Conservation (phyloP, 2,113 vertebrate species). For the Kobus ellipsiprymnus region DNA sequence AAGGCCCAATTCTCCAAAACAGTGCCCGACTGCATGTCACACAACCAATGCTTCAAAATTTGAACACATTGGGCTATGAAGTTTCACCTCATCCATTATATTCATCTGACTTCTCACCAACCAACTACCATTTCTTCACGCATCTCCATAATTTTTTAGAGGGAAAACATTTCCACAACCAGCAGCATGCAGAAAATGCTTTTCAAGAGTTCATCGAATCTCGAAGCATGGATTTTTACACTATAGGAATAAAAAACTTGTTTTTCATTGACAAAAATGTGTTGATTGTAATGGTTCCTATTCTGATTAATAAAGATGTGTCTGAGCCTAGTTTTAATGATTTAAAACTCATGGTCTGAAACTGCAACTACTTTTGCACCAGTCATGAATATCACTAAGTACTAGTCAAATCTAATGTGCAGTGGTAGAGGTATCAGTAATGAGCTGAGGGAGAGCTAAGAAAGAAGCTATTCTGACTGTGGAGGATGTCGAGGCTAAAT, state of each 20-base stretch:
- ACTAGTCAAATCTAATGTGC: background rate
- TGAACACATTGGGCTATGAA: background rate
- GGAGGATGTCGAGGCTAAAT: background rate
- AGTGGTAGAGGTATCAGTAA: background rate
- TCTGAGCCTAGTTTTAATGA: background rate
- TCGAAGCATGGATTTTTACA: background rate
- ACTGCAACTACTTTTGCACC: background rate
- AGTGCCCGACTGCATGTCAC: background rate
- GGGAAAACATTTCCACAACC: background rate
- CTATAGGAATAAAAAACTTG: background rate
- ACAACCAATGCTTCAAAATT: background rate
- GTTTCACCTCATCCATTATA: background rate
- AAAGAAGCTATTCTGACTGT: background rate
- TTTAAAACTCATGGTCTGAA: background rate
- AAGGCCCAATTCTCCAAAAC: background rate
- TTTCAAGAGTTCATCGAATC: background rate
- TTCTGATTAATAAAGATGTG: background rate
- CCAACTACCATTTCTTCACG: background rate
- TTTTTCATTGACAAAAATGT: background rate
- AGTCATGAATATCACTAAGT: background rate
- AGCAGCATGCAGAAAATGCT: background rate
- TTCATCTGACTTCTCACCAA: background rate
- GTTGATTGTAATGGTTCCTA: background rate
- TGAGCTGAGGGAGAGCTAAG: background rate
- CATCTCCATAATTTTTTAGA: background rate